Percentiles rank a stretch among this genome's conserved stretches.
phyloP scores from a whole-genome alignment of 2,888 invertebrate genomes.

The Malachius bipustulatus region DNA sequence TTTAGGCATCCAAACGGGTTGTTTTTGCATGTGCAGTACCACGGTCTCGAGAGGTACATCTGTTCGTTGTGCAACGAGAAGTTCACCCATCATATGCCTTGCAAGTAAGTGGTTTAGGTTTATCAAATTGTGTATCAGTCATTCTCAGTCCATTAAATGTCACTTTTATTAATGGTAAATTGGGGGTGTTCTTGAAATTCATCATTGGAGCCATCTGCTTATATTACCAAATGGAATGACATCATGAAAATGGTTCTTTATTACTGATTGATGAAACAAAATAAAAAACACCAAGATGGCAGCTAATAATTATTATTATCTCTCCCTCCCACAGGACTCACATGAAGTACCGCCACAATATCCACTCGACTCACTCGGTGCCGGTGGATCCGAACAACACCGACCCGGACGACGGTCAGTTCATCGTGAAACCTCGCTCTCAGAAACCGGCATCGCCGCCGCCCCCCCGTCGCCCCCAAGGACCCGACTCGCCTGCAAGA shows the following conservation, averaged over 20 bases:
- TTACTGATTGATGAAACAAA: not conserved
- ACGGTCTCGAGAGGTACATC: slow-evolving; percentile 45
- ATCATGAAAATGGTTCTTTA: not conserved
- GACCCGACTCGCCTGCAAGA: slow-evolving; percentile 22
- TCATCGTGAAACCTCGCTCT: slow-evolving; percentile 36
- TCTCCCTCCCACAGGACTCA: slow-evolving; percentile 33
- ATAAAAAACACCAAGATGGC: not conserved
- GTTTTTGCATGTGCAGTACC: slow-evolving; percentile 46
- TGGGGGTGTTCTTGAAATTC: too few relatives aligned
- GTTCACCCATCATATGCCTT: slow-evolving; percentile 25
- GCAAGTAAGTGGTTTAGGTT: slow-evolving; percentile 25
- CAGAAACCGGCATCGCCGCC: slow-evolving; percentile 7
- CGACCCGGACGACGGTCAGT: slow-evolving; percentile 39
- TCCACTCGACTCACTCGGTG: slow-evolving; percentile 32
- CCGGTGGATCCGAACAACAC: slow-evolving; percentile 39
- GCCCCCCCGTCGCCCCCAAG: slow-evolving; percentile 1
- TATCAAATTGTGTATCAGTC: too few relatives aligned
- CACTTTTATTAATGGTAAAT: too few relatives aligned
- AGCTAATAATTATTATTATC: slow-evolving; percentile 3
- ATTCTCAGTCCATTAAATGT: too few relatives aligned
- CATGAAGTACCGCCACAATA: slow-evolving; percentile 42
- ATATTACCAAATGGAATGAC: slow-evolving; percentile 3
- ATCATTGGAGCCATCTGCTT: too few relatives aligned
- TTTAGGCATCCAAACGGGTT: slow-evolving; percentile 38
- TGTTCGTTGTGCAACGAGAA: slow-evolving; percentile 46